A percentile compares a stretch with the other conserved stretches of the same genome.
These are phyloP conservation scores for Hystrix brachyura DNA, from an alignment of 2,113 vertebrate genomes.

Conservation along the genomic window DNA sequence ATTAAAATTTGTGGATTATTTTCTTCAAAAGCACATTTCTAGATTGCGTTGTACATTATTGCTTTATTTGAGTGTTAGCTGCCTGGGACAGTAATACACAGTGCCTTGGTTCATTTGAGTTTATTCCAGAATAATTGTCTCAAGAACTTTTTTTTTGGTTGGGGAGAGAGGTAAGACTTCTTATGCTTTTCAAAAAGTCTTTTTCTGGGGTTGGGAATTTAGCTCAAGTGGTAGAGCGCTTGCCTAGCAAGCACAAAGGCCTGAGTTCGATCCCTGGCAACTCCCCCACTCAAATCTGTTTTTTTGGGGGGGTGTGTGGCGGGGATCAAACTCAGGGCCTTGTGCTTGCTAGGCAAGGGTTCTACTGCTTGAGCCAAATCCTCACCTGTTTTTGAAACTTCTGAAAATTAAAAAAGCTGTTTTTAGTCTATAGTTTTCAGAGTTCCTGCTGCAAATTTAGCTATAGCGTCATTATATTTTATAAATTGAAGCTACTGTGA, in stretches of 20 bases:
- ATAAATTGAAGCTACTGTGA: background rate
- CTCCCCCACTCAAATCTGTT: no score
- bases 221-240: no score
- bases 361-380: no score
- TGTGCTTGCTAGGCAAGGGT: no score
- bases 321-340: no score
- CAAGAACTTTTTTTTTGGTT: background rate
- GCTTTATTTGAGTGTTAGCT: background rate
- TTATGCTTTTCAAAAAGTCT: background rate
- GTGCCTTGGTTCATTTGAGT: background rate
- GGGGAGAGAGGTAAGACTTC: background rate
- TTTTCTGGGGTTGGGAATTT: no score
- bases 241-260: no score
- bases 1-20: conserved; percentile 7
- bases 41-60: background rate
- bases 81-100: background rate
- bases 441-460: conserved; percentile 22
- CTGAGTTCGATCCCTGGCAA: no score
- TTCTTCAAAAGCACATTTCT: background rate
- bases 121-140: background rate
- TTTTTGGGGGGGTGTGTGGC: no score
- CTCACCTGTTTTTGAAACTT: background rate
- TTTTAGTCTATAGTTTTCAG: conserved; percentile 40
- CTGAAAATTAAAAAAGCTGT: background rate
- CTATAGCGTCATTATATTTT: background rate